A percentile compares a stretch with the other conserved stretches of the same genome.
phyloP scores from a whole-genome alignment of 2,888 invertebrate genomes.

The Malacosoma neustria region DNA sequence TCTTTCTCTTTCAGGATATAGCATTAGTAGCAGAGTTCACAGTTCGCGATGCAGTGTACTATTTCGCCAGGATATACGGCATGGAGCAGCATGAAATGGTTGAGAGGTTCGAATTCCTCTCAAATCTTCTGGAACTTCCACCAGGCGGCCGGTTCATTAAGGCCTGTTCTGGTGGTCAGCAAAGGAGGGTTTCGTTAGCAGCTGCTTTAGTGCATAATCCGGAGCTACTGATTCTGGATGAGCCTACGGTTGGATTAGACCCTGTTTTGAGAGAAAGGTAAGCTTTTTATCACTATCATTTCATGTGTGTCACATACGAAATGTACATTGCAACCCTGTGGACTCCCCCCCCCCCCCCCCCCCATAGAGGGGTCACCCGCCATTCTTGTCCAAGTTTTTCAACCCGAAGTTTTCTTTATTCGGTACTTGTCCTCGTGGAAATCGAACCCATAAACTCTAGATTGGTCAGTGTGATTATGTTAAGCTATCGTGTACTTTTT shows the following conservation, averaged over 20 bases:
- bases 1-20: conserved; percentile 83
- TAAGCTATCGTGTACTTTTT: no score
- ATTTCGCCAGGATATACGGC: conserved; percentile 90
- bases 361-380: no score
- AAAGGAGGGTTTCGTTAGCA: conserved; percentile 90
- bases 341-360: no score
- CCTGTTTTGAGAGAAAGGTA: conserved; percentile 89
- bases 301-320: background rate
- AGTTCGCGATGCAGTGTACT: conserved; percentile 87
- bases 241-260: conserved; percentile 96
- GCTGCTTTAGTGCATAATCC: conserved; percentile 92
- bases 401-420: no score
- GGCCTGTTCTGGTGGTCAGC: conserved; percentile 91
- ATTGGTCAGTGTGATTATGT: no score
- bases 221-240: conserved; percentile 90
- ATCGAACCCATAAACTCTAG: no score
- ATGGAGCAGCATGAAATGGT: conserved; percentile 78
- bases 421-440: no score
- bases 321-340: background rate
- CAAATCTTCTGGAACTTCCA: conserved; percentile 85
- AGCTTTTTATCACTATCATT: conserved; percentile 20
- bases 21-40: conserved; percentile 87
- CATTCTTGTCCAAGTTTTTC: no score
- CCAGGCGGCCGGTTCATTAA: conserved; percentile 77
- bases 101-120: conserved; percentile 80